Base-by-base conservation (phyloP, 2,888 invertebrate genomes). In the Pomacea canaliculata region DNA sequence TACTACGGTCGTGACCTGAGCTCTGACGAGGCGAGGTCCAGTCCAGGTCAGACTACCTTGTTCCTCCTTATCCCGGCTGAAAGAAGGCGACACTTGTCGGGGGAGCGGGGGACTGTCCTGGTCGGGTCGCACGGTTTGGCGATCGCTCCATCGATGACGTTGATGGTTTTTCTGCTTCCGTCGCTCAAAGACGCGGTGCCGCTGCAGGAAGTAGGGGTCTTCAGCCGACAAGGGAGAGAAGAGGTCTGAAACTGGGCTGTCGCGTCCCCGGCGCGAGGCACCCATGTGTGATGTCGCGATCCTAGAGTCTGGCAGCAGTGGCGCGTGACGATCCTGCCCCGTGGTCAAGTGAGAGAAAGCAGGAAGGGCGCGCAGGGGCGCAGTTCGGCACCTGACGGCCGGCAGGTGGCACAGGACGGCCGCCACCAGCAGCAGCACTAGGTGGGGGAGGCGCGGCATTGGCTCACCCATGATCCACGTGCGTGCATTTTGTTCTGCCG, bases 401-500 rank as follows among this genome's bases (percentile, higher is more conserved):
- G 67, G 59, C n/a, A 70, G 74, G 56, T 18, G 49, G 49, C 60
- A 27, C 10, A 75, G 27, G 65, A 76, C 77, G 68, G 78, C 60
- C 23, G 76, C 48, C 56, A 73, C 73, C 48, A 78, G 60, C 19
- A 78, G 71, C 56, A 78, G 68, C 76, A 68, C 75, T 68, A 78
- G 71, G 65, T 68, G 68, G 60, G 63, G 48, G 60, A 72, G 63
- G 68, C 56, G 48, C 19, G 46, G 70, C 67, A 69, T 60, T 70
- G 76, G 51, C 71, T 68, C 68, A 51, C 74, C 81, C 81, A 81
- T 79, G 68, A 76, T 78, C 72, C 69, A 72, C 70, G 66, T 59
- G 68, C 48, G 79, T 69, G 72, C 81, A 81, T 81, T 75, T 81
- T 81, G 79, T 71, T 76, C 62, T 70, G 70, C 69, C 67, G 62